Base-by-base conservation (phyloP, 2,797 vertebrate genomes). In the Brachyrhaphis roseni region DNA sequence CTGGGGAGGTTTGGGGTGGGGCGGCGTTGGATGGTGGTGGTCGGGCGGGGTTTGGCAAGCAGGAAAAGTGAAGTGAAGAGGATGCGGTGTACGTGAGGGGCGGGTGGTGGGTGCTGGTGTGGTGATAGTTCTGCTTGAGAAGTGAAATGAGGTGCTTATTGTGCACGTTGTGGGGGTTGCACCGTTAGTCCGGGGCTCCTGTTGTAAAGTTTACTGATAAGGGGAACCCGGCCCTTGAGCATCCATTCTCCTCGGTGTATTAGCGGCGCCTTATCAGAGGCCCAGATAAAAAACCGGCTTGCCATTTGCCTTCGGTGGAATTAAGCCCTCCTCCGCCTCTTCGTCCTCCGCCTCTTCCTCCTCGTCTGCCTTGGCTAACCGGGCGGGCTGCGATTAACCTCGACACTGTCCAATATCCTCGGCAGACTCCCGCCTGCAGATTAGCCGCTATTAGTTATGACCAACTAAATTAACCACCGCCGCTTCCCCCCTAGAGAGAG, bases 191-290 rank as follows among this genome's bases (percentile, higher is more conserved):
- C 91, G 95, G 96, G 97, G 97, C 98, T 98, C 97, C 97, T 98
- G 98, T 98, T 99, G 98, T 98, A 99, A 99, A 99, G 98, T 99
- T 99, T 98, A 97, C 97, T 97, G 98, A 99, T 99, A 99, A 99
- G 98, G 95, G 95, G 96, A 98, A 98, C 98, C 97, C 96, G 97
- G 98, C 98, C 98, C 98, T 99, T 98, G 97, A 99, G 98, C 98
- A 97, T 98, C 98, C 97, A 98, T 99, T 99, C 98, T 98, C 97
- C 97, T 98, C 96, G 97, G 98, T 98, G 98, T 98, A 99, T 99
- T 99, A 99, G 98, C 97, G 98, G 97, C 97, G 95, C 97, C 93
- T 99, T 99, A 99, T 99, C 98, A 97, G 96, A 94, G 94, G 96
- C 96, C 97, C 97, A 97, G 98, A 99, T 99, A 55, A 99, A 99